These are phyloP conservation scores for Pheosia gnoma DNA, from an alignment of 2,888 invertebrate genomes.

Conservation along the genomic window DNA sequence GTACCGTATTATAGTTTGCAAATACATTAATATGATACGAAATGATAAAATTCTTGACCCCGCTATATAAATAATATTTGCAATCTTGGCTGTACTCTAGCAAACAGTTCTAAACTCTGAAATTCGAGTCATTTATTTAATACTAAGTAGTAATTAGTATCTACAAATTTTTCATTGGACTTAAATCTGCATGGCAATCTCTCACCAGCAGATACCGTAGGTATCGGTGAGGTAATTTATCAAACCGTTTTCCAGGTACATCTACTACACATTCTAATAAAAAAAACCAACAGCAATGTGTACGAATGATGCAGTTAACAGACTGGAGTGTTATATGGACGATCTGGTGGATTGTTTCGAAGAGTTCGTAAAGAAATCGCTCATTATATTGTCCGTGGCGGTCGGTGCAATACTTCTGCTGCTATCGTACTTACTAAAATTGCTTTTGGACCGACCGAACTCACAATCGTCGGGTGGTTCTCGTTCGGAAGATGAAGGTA, in stretches of 20 bases:
- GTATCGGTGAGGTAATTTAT: no score
- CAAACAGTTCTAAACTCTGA: no score
- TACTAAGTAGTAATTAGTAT: no score
- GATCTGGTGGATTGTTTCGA: conserved; percentile 60
- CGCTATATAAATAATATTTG: no score
- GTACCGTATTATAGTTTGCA: no score
- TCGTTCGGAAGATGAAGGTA: not conserved
- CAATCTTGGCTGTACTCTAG: no score
- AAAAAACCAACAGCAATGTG: conserved; percentile 50
- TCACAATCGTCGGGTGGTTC: not conserved
- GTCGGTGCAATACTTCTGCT: conserved; percentile 50
- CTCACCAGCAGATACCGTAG: no score
- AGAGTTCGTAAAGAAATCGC: conserved; percentile 59
- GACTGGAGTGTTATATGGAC: conserved; percentile 59
- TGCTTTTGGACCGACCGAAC: conserved; percentile 7
- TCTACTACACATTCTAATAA: conserved; percentile 68
- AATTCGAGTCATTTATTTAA: no score
- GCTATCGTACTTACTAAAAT: conserved; percentile 52
- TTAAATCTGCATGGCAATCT: no score
- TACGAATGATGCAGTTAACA: conserved; percentile 40
- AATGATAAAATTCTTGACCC: no score
- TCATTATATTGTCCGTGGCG: conserved; percentile 54
- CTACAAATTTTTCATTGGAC: no score
- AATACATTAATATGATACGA: no score
- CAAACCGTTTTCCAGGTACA: conserved; percentile 58